Evolutionary conservation across 2,888 invertebrate species (phyloP), one percentile per base, ranked within the genome.

Genomic region (Ichneumoninae sp.): DNA sequence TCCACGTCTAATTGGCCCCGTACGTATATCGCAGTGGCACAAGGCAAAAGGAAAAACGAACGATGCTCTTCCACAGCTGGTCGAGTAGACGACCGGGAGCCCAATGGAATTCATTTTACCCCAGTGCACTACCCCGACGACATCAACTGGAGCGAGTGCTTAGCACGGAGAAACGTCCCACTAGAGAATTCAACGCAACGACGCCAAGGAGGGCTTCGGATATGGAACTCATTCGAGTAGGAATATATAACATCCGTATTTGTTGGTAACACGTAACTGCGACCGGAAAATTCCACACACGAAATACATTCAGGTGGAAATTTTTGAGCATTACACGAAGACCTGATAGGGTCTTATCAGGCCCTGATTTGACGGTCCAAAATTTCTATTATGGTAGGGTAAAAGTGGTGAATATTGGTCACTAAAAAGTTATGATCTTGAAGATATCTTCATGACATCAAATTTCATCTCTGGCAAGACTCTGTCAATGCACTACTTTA

Each of bases 1-100:
- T 88, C 87, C 75, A 83, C 78, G 81, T 87, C 84, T 90, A 90
- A 90, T 90, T 89, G 89, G 87, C 57, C 83, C 86, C 66, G 50
- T 70, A 70, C 76, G 66, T 52, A 68, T 78, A 81, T 79, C 63
- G 57, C 69, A 57, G 36, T 54, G 26, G 70, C 19, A 33, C n/a
- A 54, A 26, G 71, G 80, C 65, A 82, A 66, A 30, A 19, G 36
- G 63, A 57, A 22, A 50, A 50, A 63, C 63, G 33, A 33, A 30
- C 30, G 16, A 47, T 50, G 63, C 63, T 47, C 47, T 63, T 13
- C 47, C 57, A 47, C 74, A 63, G 63, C 44, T 44, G 52, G 47
- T 63, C 6, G 13, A 16, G 65, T 57, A 26, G 57, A 57, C 26
- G 57, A 22, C 22, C 57, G 10, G 26, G 13, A 57, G 22, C 26